These are phyloP conservation scores for Leuciscus waleckii DNA, from an alignment of 2,797 vertebrate species.

Conservation along the genomic window DNA sequence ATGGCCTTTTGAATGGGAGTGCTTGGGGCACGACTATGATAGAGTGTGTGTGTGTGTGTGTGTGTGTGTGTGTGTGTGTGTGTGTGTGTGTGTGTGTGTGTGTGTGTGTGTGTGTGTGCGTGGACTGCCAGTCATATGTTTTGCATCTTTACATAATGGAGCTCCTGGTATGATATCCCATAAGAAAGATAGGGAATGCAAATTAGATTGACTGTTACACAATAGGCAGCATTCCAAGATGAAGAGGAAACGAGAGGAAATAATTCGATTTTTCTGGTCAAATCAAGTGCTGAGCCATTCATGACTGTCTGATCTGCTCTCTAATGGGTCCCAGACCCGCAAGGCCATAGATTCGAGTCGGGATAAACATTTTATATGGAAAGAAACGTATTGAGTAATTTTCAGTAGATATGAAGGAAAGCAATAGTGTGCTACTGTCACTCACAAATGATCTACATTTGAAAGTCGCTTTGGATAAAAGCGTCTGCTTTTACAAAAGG, in stretches of 20 bases:
- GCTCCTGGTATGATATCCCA: slow-evolving; percentile 53
- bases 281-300: slow-evolving; percentile 50
- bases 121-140: slow-evolving; percentile 58
- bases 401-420: slow-evolving; percentile 5
- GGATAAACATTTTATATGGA: slow-evolving; percentile 41
- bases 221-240: slow-evolving; percentile 59
- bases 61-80: background rate
- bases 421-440: slow-evolving; percentile 24
- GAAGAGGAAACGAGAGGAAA: slow-evolving; percentile 56
- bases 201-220: slow-evolving; percentile 64
- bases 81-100: background rate
- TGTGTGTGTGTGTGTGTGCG: background rate
- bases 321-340: slow-evolving; percentile 40
- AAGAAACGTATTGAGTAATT: slow-evolving; percentile 20
- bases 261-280: slow-evolving; percentile 57
- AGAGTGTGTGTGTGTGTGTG: background rate
- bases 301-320: slow-evolving; percentile 25
- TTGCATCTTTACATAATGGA: slow-evolving; percentile 73
- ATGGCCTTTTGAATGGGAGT: no score
- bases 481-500: background rate
- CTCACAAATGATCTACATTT: no score
- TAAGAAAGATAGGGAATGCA: slow-evolving; percentile 63
- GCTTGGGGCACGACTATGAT: no score
- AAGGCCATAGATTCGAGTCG: slow-evolving; percentile 30
- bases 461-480: no score